A percentile compares a stretch with the other conserved stretches of the same genome.
phyloP scores from a whole-genome alignment of 1,140 invertebrate genomes.

The Liolophura sinensis region DNA sequence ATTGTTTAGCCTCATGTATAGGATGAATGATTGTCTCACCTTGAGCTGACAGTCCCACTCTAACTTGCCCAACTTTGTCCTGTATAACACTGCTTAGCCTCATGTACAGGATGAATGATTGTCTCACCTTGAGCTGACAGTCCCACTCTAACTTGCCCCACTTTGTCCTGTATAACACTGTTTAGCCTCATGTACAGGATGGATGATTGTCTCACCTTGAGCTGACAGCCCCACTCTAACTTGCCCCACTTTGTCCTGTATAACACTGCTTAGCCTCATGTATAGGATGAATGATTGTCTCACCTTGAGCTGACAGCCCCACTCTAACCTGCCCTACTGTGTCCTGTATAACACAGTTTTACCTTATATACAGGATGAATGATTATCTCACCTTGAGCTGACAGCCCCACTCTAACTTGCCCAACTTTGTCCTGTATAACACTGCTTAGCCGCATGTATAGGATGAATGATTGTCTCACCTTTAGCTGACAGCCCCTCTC shows the following conservation, averaged over 20 bases:
- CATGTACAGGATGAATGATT: neutral
- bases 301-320: slow-evolving; percentile 37
- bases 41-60: neutral
- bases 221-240: neutral
- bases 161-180: slow-evolving; percentile 26
- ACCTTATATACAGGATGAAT: neutral
- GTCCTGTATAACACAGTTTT: slow-evolving; percentile 25
- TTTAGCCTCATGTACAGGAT: slow-evolving; percentile 6
- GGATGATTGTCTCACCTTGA: slow-evolving; percentile 2
- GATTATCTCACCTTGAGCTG: slow-evolving; percentile 3
- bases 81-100: neutral
- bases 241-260: neutral
- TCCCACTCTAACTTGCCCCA: slow-evolving; percentile 32
- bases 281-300: neutral
- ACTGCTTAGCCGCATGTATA: neutral
- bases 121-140: slow-evolving; percentile 33
- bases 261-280: neutral
- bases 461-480: slow-evolving; percentile 18
- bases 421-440: slow-evolving; percentile 1
- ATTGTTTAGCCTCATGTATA: slow-evolving; percentile 11
- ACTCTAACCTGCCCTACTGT: slow-evolving; percentile 27
- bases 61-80: neutral
- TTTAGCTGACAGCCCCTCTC: slow-evolving; percentile 36
- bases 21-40: slow-evolving; percentile 3
- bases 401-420: neutral